phyloP scores from a whole-genome alignment of 2,113 vertebrate genomes.

The Oncorhynchus keta region DNA sequence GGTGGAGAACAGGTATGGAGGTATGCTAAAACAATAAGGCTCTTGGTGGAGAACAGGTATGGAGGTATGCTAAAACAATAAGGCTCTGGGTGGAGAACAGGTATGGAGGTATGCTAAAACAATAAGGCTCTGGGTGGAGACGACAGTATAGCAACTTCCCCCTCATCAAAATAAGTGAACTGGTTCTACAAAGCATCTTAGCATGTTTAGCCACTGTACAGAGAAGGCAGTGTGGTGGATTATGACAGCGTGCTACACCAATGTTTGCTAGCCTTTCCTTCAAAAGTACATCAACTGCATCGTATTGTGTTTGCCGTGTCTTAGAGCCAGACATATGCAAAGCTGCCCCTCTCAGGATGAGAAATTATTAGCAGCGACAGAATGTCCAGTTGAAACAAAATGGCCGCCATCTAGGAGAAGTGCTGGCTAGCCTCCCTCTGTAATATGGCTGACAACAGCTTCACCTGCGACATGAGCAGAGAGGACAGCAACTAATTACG shows the following conservation, averaged over 20 bases:
- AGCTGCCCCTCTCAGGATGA: slow-evolving; percentile 34
- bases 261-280: slow-evolving; percentile 43
- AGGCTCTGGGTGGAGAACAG: too few relatives aligned
- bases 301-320: slow-evolving; percentile 46
- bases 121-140: slow-evolving; percentile 28
- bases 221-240: background rate
- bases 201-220: too few relatives aligned
- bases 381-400: slow-evolving; percentile 57
- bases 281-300: slow-evolving; percentile 15
- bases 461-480: slow-evolving; percentile 69
- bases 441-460: slow-evolving; percentile 69
- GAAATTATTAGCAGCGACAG: slow-evolving; percentile 69
- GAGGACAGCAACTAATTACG: slow-evolving; percentile 81
- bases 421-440: slow-evolving; percentile 29
- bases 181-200: too few relatives aligned
- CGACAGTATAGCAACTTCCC: too few relatives aligned
- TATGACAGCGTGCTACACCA: background rate
- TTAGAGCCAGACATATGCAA: slow-evolving; percentile 38
- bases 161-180: too few relatives aligned
- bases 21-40: too few relatives aligned
- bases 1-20: too few relatives aligned
- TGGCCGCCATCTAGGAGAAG: slow-evolving; percentile 44
- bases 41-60: too few relatives aligned
- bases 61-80: too few relatives aligned
- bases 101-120: too few relatives aligned